These are phyloP conservation scores for Tinamus guttatus DNA, from an alignment of 2,113 vertebrate species.

Conservation along the genomic window DNA sequence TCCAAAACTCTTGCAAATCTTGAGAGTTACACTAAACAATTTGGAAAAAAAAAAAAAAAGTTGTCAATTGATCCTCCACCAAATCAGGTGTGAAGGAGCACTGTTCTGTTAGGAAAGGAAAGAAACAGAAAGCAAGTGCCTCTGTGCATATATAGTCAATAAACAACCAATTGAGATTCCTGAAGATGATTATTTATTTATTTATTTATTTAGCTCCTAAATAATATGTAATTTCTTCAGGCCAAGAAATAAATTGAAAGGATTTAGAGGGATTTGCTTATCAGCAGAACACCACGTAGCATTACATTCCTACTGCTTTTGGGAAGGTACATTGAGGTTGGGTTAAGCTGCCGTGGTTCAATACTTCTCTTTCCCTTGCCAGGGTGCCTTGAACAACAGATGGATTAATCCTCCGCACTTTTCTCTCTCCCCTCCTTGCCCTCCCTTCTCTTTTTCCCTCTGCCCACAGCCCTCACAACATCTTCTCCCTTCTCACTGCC, in stretches of 20 bases:
- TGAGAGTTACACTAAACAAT: neutral
- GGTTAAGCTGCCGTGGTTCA: conserved; percentile 84
- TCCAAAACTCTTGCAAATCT: conserved; percentile 24
- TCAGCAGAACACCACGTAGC: conserved; percentile 82
- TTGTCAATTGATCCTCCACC: neutral
- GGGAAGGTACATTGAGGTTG: conserved; percentile 82
- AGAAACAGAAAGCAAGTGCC: neutral
- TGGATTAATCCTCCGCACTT: conserved; percentile 73
- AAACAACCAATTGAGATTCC: conserved; percentile 71
- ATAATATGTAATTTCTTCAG: conserved; percentile 83
- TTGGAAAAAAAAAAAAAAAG: neutral
- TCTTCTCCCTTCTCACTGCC: conserved; percentile 24
- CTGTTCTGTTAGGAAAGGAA: neutral
- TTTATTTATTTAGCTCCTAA: conserved; percentile 71
- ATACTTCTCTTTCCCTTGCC: conserved; percentile 81
- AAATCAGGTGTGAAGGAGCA: neutral
- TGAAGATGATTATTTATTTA: conserved; percentile 59
- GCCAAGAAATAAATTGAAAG: conserved; percentile 87
- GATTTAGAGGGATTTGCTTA: conserved; percentile 90
- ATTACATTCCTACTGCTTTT: conserved; percentile 80
- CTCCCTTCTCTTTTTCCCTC: conserved; percentile 19
- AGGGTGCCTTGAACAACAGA: conserved; percentile 78
- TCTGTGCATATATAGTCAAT: conserved; percentile 43
- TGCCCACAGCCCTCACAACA: neutral
- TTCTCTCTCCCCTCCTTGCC: conserved; percentile 25